Conservation (phyloP, 2,888 invertebrate species). For the Caenorhabditis sinica region DNA sequence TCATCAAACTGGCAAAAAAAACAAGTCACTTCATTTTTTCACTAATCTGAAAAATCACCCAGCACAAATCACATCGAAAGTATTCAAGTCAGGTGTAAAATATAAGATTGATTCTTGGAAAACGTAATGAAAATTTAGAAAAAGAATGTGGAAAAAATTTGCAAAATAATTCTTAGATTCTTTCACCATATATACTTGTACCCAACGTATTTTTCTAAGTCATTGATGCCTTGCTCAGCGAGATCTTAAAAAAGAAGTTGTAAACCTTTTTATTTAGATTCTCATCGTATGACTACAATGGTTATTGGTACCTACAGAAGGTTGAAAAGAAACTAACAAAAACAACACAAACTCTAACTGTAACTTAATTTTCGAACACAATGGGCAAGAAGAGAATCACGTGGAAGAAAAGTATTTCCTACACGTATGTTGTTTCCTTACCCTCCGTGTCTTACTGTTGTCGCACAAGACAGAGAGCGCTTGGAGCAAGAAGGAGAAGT, state of each 20-base stretch:
- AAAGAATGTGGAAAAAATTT: background rate
- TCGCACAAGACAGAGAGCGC: constrained; percentile 42
- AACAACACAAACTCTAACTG: constrained; percentile 39
- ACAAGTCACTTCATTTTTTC: too few relatives aligned
- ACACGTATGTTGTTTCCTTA: background rate
- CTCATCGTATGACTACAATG: constrained; percentile 31
- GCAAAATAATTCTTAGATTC: too few relatives aligned
- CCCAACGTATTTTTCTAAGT: background rate
- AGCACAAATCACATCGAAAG: background rate
- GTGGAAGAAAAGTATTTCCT: constrained; percentile 3
- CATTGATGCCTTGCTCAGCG: constrained; percentile 8
- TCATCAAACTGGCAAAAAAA: too few relatives aligned
- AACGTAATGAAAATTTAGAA: background rate
- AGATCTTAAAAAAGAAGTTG: background rate
- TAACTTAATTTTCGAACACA: constrained; percentile 21
- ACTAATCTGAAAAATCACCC: background rate
- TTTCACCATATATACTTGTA: background rate
- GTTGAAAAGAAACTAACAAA: background rate
- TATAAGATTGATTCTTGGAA: background rate
- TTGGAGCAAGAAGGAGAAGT: constrained; percentile 31
- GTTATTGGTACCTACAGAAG: constrained; percentile 35
- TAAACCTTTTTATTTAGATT: constrained; percentile 23
- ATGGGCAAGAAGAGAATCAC: constrained; percentile 11
- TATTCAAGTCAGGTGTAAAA: background rate
- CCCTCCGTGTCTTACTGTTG: background rate